Evolutionary conservation across 1,140 invertebrate genomes (phyloP), one percentile per base, ranked within the genome.

Genomic region (Steinernema khuongi): DNA sequence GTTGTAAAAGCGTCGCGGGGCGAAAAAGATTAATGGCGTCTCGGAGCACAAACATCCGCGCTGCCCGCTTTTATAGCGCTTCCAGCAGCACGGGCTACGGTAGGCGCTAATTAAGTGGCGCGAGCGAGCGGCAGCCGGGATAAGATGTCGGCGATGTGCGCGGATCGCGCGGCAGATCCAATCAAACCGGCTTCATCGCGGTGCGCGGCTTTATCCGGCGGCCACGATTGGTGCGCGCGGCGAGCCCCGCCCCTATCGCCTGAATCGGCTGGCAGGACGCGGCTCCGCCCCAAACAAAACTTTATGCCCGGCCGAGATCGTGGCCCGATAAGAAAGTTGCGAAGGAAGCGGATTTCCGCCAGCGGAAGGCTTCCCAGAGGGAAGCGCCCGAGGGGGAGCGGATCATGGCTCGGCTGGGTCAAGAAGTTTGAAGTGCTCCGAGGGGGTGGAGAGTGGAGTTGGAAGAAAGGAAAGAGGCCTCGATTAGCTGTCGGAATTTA

Each of bases 61-160:
- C 50, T 26, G 26, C 50, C 50, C 14, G 14, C 14, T n/a, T 22
- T 26, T n/a, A 41, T 11, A 41, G n/a, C 19, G 7, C 50, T 60
- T 22, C 26, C 50, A 26, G 50, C 7, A 26, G 4, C 7, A 7
- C 2, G 7, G 50, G 50, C 22, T 60, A 60, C 50, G 50, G 50
- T 60, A 60, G 50, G 50, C 50, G 50, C 14, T 60, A 60, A 60
- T 60, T 60, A 60, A 60, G 11, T 60, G 50, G 50, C 26, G 50
- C 14, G 50, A 7, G 22, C 50, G 50, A 60, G 50, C 7, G 50
- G 50, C 11, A 11, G 50, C 11, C 50, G 22, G 11, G 50, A 60
- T 60, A 60, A 60, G 50, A 60, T 60, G 50, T 60, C 50, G 22
- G 50, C 50, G 50, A 60, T 60, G 26, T 60, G 50, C 14, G 50